Conservation (phyloP, 2,113 vertebrate species). For the Cephalopholis sonnerati region DNA sequence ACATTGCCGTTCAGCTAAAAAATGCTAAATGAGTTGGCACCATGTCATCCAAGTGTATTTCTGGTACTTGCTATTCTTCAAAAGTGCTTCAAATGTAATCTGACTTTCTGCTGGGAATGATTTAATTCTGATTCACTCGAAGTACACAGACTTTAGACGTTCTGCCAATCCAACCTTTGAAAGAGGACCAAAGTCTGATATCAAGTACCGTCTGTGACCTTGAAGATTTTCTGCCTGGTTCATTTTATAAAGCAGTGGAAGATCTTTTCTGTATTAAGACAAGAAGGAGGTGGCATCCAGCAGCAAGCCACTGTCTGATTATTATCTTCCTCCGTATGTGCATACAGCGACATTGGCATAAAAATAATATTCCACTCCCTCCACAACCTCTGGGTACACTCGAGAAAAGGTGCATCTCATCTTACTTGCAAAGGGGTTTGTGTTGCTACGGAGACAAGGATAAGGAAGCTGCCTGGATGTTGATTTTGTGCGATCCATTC, state of each 20-base stretch:
- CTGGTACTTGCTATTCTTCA: not conserved
- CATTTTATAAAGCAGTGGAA: not conserved
- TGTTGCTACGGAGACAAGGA: constrained; percentile 82
- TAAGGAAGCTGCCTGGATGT: constrained; percentile 56
- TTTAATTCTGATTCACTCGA: not conserved
- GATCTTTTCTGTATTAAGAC: constrained; percentile 2
- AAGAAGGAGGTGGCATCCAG: not conserved
- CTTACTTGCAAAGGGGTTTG: constrained; percentile 67
- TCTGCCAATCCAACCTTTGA: not conserved
- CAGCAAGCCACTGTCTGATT: constrained; percentile 2
- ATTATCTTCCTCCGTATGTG: constrained; percentile 13
- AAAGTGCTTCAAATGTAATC: constrained; percentile 10
- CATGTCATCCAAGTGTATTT: not conserved
- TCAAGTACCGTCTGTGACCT: not conserved
- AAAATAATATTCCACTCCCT: constrained; percentile 38
- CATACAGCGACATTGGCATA: constrained; percentile 19
- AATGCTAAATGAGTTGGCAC: not conserved
- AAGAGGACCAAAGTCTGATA: not conserved
- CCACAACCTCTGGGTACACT: constrained; percentile 50
- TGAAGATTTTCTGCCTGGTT: not conserved
- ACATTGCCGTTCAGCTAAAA: not conserved
- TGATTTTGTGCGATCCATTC: constrained; percentile 74
- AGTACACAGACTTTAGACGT: not conserved
- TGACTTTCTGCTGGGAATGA: not conserved
- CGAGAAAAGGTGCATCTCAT: constrained; percentile 68